Evolutionary conservation across 2,113 vertebrate species (phyloP).

Genomic region (Nematolebias whitei): DNA sequence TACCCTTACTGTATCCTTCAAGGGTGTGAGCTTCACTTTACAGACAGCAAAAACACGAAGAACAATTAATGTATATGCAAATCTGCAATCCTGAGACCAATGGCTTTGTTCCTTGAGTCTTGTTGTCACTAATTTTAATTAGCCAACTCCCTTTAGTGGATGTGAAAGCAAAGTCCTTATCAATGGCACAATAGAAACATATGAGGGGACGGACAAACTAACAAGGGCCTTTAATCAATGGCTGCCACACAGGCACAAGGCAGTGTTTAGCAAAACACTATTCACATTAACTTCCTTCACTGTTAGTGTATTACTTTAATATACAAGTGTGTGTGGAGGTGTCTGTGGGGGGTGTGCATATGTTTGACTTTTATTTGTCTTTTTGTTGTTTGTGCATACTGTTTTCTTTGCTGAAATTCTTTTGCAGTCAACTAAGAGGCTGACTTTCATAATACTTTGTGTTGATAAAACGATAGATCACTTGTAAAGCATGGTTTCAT

Average conservation of each 20-base stretch:
- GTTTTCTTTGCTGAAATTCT: constrained; percentile 27
- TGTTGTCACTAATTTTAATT: constrained; percentile 73
- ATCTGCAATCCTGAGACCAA: constrained; percentile 51
- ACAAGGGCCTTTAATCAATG: constrained; percentile 73
- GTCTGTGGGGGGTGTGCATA: constrained; percentile 9
- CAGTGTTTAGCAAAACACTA: constrained; percentile 39
- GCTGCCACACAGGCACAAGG: constrained; percentile 57
- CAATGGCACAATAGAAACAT: constrained; percentile 69
- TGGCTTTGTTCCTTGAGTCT: constrained; percentile 61
- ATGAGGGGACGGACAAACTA: constrained; percentile 58
- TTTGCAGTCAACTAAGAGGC: constrained; percentile 21
- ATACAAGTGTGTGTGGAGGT: too few relatives aligned
- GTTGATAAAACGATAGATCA: constrained; percentile 18
- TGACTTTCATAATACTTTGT: constrained; percentile 10
- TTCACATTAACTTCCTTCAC: constrained; percentile 31
- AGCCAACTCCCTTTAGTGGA: constrained; percentile 53
- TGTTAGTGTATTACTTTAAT: constrained; percentile 32
- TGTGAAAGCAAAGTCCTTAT: constrained; percentile 70
- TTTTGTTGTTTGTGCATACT: constrained; percentile 4
- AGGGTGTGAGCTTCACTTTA: constrained; percentile 30
- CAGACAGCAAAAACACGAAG: constrained; percentile 39
- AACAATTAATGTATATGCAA: constrained; percentile 53
- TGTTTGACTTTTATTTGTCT: constrained; percentile 19
- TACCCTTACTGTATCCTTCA: constrained; percentile 5
- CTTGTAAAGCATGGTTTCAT: constrained; percentile 6